Evolutionary conservation across 35 echinoderm and acorn worm genomes (phyloP), one percentile per base, ranked within the genome.

Genomic region (Anneissia japonica): DNA sequence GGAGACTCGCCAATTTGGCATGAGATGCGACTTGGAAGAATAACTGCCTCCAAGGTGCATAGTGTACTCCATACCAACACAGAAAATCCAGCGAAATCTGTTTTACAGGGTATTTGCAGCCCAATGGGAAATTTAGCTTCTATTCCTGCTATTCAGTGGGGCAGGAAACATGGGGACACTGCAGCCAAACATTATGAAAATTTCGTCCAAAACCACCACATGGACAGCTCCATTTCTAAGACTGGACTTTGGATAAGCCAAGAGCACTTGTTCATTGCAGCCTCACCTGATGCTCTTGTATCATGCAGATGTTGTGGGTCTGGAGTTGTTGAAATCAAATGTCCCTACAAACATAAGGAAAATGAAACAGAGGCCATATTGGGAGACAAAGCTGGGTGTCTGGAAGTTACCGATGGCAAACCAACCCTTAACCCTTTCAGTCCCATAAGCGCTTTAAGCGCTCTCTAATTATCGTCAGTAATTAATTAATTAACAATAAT

Each of bases 241-340:
- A 86, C 84, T 35, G 84, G 84, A 14, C 1, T 86, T 17, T 36
- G 84, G 74, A 29, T 86, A 39, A 0, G 23, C 29, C 31, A 86
- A 77, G 73, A 86, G 23, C 14, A 26, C 32, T 73, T 29, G 31
- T 86, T 34, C 72, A 64, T 86, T 36, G 84, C 73, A 38, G 72
- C 84, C 77, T 77, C 72, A 34, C 72, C 84, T 37, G 84, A 86
- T 86, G 84, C 29, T 17, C 30, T 76, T 34, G 39, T 64, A 11
- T 4, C 33, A 13, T 86, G 84, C 38, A 40, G 77, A 30, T 78
- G 84, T 33, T 40, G 39, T 77, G 84, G 84, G 11, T 17, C 19
- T 4, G 30, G 46, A 35, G 35, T 36, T 79, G 30, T 86, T 30
- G 73, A 75, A 26, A 26, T 75, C 5, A 75, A 75, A 26, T 75